Conservation (phyloP, 1,140 invertebrate species). For the Drepana arcuata region DNA sequence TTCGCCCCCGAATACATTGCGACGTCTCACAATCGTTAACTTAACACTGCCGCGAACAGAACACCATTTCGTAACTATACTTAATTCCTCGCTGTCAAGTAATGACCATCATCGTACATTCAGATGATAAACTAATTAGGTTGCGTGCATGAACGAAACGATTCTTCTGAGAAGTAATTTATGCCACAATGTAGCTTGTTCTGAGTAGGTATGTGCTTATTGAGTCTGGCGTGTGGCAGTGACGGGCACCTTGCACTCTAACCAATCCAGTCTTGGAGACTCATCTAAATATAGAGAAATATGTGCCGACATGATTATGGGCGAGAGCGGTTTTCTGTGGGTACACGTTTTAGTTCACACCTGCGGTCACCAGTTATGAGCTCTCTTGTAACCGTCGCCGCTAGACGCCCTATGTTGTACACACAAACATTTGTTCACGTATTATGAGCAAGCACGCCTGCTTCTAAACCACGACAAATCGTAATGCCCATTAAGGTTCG, state of each 20-base stretch:
- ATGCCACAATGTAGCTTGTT: slow-evolving; percentile 25
- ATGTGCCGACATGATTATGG: slow-evolving; percentile 39
- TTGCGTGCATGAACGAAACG: slow-evolving; percentile 14
- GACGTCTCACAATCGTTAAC: slow-evolving; percentile 33
- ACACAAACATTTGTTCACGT: no score
- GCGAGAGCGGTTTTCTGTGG: slow-evolving; percentile 45
- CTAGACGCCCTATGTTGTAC: no score
- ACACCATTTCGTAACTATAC: slow-evolving; percentile 33
- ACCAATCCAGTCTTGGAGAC: slow-evolving; percentile 37
- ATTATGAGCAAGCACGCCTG: no score
- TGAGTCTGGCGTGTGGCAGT: slow-evolving; percentile 26
- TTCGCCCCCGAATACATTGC: slow-evolving; percentile 33
- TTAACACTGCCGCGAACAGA: slow-evolving; percentile 31
- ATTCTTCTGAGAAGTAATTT: slow-evolving; percentile 26
- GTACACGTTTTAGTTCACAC: slow-evolving; percentile 44
- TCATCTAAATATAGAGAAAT: slow-evolving; percentile 51
- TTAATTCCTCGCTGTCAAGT: slow-evolving; percentile 30
- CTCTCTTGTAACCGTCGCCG: no score
- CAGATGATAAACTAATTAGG: slow-evolving; percentile 20
- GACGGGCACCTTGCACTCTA: slow-evolving; percentile 30
- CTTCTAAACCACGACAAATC: no score
- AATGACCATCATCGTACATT: slow-evolving; percentile 25
- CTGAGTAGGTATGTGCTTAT: slow-evolving; percentile 21
- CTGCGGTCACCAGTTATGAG: slow-evolving; percentile 41
- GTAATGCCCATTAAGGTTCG: slow-evolving; percentile 19